phyloP scores from a whole-genome alignment of 2,888 invertebrate species.

The Flexamia atlantica region DNA sequence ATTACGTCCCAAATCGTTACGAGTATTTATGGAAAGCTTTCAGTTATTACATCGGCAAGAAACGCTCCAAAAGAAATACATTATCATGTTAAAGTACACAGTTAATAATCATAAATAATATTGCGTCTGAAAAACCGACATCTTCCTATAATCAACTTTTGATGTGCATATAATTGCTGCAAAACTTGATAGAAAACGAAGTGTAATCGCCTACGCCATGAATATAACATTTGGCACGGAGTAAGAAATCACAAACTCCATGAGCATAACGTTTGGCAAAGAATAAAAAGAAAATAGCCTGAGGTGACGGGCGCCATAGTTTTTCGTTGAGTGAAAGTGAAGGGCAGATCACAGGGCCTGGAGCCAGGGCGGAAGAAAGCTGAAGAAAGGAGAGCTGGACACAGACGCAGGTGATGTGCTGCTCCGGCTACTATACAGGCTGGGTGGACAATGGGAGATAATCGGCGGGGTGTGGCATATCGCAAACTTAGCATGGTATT shows the following conservation, averaged over 20 bases:
- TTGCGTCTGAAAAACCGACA: too few relatives aligned
- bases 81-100: too few relatives aligned
- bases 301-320: slow-evolving; percentile 12
- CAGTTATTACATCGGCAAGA: too few relatives aligned
- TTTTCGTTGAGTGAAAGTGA: slow-evolving; percentile 34
- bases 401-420: not conserved
- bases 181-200: not conserved
- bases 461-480: too few relatives aligned
- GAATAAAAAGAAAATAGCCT: slow-evolving; percentile 21
- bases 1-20: too few relatives aligned
- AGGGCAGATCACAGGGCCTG: not conserved
- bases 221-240: not conserved
- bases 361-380: slow-evolving; percentile 12
- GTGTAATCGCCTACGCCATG: not conserved
- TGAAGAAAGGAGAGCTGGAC: not conserved
- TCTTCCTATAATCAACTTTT: not conserved
- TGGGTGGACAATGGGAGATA: not conserved
- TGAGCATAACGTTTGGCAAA: not conserved
- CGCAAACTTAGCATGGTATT: too few relatives aligned
- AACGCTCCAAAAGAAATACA: too few relatives aligned
- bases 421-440: not conserved
- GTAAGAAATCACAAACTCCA: not conserved
- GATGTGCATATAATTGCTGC: not conserved
- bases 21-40: too few relatives aligned
- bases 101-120: too few relatives aligned